Conservation (phyloP, 2,113 vertebrate species). For the Pungitius pungitius region DNA sequence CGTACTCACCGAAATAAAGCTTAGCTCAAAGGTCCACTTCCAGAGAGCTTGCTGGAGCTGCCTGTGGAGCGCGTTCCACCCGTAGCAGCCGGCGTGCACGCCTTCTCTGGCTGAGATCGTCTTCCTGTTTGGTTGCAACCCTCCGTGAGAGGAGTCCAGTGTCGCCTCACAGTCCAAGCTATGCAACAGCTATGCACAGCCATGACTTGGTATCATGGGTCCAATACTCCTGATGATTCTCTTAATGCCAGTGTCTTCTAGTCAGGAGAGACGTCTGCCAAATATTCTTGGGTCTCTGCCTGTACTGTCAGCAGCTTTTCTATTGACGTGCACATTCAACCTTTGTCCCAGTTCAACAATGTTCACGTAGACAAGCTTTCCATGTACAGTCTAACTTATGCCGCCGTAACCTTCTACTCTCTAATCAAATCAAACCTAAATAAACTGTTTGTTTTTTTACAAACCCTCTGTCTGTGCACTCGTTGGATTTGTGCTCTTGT, state of each 20-base stretch:
- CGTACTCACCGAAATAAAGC: not conserved
- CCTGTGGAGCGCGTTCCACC: no score
- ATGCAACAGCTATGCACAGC: conserved; percentile 34
- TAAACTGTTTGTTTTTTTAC: not conserved
- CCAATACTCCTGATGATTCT: conserved; percentile 7
- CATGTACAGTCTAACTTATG: conserved; percentile 71
- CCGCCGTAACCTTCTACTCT: conserved; percentile 62
- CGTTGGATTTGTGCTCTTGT: not conserved
- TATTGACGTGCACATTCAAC: not conserved
- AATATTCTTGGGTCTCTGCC: conserved; percentile 21
- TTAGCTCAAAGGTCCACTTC: not conserved
- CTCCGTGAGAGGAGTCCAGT: conserved; percentile 14
- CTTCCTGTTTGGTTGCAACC: not conserved
- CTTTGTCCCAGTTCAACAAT: conserved; percentile 12
- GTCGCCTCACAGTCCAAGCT: conserved; percentile 17
- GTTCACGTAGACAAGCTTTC: conserved; percentile 42
- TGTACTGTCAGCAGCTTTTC: conserved; percentile 25
- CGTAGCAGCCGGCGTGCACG: no score
- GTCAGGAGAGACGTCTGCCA: conserved; percentile 31
- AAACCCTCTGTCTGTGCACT: not conserved
- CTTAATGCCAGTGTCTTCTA: conserved; percentile 29
- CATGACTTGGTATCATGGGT: not conserved
- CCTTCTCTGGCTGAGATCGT: not conserved
- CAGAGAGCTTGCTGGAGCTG: not conserved
- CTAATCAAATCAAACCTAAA: conserved; percentile 60